Base-by-base conservation (phyloP, 2,888 invertebrate species). In the Temnothorax rugatulus region DNA sequence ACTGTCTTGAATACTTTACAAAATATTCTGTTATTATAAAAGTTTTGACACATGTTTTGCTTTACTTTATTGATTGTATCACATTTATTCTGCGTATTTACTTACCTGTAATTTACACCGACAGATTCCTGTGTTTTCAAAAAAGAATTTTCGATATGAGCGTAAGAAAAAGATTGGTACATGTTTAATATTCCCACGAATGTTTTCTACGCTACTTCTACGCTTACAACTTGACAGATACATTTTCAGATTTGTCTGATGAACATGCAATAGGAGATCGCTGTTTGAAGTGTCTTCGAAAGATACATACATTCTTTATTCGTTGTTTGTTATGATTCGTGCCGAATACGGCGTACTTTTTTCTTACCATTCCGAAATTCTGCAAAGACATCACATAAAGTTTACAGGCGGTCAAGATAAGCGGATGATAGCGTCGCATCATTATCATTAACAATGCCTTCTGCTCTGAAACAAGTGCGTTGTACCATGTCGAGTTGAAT, bases 361-460 rank as follows among this genome's bases (percentile, higher is more conserved):
- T 25, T 38, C 38, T 76, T 52, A 76, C 75, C 75, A 38, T 76
- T 76, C 50, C 75, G 4, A 52, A 76, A 64, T 25, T 76, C 18
- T 50, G 63, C 18, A 76, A 21, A 18, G 75, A 76, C 75, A 76
- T 76, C 4, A 18, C 25, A 21, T 76, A 76, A 63, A 76, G 25
- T 21, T 25, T 73, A 41, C 21, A 25, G 15, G 63, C 63, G 18
- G 75, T 76, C 1, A 64, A 9, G 7, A 52, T 9, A 2, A 76
- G 7, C 9, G 75, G 63, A 0, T 38, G 38, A 18, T 11, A 64
- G 7, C 63, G 38, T 64, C n/a, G 63, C 34, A 18, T 52, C 50
- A 64, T 52, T 38, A 76, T 76, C 21, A 76, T 4, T 21, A 76
- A 44, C 21, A 76, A 21, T 11, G 63, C 4, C 0, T 76, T 76